These are phyloP conservation scores for Isotomurus palustris DNA, from an alignment of 2,888 invertebrate species.

Conservation along the genomic window DNA sequence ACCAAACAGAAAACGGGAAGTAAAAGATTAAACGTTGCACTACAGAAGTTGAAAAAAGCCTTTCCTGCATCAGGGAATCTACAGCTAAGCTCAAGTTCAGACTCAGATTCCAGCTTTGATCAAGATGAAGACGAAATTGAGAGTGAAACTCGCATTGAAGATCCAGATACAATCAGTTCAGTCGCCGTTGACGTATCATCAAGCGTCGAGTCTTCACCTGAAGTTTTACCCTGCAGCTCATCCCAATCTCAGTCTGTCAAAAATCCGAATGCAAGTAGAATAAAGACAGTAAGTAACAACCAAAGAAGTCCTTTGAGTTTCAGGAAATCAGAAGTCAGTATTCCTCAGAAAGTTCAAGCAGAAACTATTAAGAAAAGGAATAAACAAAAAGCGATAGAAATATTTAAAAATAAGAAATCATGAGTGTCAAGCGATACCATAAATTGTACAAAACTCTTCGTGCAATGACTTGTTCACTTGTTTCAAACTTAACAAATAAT, in stretches of 20 bases:
- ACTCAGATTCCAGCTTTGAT: slow-evolving; percentile 4
- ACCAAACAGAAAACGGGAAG: slow-evolving; percentile 36
- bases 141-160: not conserved
- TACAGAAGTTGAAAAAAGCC: slow-evolving; percentile 39
- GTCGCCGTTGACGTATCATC: too few species aligned
- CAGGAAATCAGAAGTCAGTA: slow-evolving; percentile 49
- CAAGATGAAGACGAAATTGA: slow-evolving; percentile 4
- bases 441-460: too few species aligned
- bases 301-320: too few species aligned
- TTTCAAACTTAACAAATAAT: too few species aligned
- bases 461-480: too few species aligned
- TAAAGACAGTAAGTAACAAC: too few species aligned
- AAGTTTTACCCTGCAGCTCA: too few species aligned
- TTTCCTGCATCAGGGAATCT: slow-evolving; percentile 29
- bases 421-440: too few species aligned
- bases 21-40: slow-evolving; percentile 39
- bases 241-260: too few species aligned
- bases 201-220: too few species aligned
- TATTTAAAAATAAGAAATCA: slow-evolving; percentile 51
- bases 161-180: too few species aligned
- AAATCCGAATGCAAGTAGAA: too few species aligned
- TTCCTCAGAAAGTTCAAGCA: slow-evolving; percentile 69
- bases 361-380: slow-evolving; percentile 61
- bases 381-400: slow-evolving; percentile 69
- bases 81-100: slow-evolving; percentile 35